A percentile compares a stretch with the other conserved stretches of the same genome.
Conservation (phyloP, 2,888 invertebrate species). For the Meiosimyza platycephala region DNA sequence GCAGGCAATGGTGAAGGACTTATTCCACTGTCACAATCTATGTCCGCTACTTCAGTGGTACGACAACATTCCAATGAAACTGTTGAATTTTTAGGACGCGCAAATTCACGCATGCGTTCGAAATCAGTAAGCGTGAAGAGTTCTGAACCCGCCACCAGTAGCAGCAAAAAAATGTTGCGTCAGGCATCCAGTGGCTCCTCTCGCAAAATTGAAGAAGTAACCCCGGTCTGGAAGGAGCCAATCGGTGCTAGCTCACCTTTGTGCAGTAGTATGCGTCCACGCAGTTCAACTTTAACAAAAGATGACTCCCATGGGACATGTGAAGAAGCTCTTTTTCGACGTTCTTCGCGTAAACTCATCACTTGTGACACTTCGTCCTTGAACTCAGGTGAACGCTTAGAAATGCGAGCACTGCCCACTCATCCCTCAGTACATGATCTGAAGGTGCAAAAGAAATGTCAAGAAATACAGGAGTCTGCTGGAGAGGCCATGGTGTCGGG, state of each 20-base stretch:
- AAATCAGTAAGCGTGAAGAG: constrained; percentile 66
- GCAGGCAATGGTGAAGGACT: constrained; percentile 49
- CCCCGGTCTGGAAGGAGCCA: constrained; percentile 51
- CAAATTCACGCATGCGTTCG: constrained; percentile 66
- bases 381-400: constrained; percentile 56
- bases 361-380: constrained; percentile 62
- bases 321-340: constrained; percentile 33
- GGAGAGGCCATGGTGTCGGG: constrained; percentile 78
- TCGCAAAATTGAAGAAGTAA: constrained; percentile 41
- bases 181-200: constrained; percentile 47
- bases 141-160: constrained; percentile 43
- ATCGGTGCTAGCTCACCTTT: constrained; percentile 52
- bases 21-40: constrained; percentile 68
- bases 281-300: constrained; percentile 51
- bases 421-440: constrained; percentile 60
- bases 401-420: constrained; percentile 55
- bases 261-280: constrained; percentile 46
- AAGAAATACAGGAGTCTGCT: constrained; percentile 73
- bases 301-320: neutral
- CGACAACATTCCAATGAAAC: constrained; percentile 61
- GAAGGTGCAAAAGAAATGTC: constrained; percentile 63
- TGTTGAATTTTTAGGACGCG: constrained; percentile 52
- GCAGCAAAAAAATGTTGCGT: constrained; percentile 46
- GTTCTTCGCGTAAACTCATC: constrained; percentile 55
- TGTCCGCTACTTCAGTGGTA: constrained; percentile 69